Evolutionary conservation across 2,113 vertebrate species (phyloP).

Genomic region (Prunella himalayana): DNA sequence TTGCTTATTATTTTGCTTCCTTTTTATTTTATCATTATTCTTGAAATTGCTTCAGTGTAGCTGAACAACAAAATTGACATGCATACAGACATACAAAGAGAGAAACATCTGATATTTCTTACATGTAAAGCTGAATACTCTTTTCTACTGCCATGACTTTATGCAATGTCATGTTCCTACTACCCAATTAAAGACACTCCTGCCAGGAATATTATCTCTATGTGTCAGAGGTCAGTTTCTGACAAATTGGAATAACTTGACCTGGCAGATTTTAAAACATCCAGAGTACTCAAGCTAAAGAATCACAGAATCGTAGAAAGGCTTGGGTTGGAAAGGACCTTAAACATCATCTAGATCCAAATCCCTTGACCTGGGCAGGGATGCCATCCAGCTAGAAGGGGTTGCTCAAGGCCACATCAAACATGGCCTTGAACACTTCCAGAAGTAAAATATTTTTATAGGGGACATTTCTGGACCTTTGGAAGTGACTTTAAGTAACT

Average conservation of each 20-base stretch:
- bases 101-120: not conserved
- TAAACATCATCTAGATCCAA: not conserved
- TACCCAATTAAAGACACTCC: not conserved
- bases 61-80: not conserved
- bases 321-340: not conserved
- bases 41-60: not conserved
- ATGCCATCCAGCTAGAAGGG: no score
- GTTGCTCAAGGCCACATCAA: not conserved
- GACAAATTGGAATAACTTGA: not conserved
- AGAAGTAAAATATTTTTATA: not conserved
- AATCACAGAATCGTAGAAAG: not conserved
- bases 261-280: not conserved
- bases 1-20: not conserved
- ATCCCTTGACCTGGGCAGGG: not conserved
- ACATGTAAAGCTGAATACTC: not conserved
- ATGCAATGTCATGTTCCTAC: not conserved
- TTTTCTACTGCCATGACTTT: not conserved
- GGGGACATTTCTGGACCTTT: not conserved
- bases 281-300: not conserved
- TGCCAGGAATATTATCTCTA: not conserved
- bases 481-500: not conserved
- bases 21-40: not conserved
- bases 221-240: not conserved
- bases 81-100: not conserved
- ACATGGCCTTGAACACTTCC: not conserved